Conservation (phyloP, 2,888 invertebrate genomes). For the Tenthredo distinguenda region DNA sequence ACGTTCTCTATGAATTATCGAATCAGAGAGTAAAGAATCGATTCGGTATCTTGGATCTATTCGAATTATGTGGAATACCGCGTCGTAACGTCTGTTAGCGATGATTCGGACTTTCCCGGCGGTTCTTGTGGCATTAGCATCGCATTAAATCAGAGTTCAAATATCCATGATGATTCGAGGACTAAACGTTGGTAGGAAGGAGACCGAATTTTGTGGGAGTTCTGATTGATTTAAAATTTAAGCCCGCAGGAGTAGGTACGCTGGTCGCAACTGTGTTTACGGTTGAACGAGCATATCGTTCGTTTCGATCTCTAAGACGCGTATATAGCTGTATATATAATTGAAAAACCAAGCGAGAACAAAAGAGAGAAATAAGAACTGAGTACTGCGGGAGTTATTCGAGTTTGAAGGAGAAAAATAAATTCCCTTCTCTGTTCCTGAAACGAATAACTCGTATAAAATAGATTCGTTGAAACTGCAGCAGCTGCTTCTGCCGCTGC, state of each 20-base stretch:
- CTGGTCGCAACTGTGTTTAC: not conserved
- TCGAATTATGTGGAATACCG: not conserved
- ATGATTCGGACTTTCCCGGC: not conserved
- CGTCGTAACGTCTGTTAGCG: not conserved
- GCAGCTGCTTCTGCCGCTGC: not conserved
- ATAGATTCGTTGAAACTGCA: not conserved
- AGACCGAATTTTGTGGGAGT: not conserved
- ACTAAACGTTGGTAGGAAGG: not conserved
- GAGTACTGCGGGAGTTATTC: slow-evolving; percentile 9
- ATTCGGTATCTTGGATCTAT: not conserved
- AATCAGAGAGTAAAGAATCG: not conserved
- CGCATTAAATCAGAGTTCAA: not conserved
- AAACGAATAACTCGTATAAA: not conserved
- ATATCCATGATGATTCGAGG: not conserved
- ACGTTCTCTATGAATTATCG: not conserved
- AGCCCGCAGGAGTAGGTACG: not conserved
- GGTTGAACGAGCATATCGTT: slow-evolving; percentile 5
- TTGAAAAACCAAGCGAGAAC: slow-evolving; percentile 31
- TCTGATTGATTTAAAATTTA: not conserved
- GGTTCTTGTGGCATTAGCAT: not conserved
- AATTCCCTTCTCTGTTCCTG: not conserved
- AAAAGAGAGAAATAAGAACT: not conserved
- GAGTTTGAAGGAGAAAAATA: slow-evolving; percentile 9
- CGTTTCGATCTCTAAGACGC: not conserved
- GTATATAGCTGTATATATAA: slow-evolving; percentile 6